Evolutionary conservation across 30 jellyfish, hydroid and myxozoan species (phyloP).

Genomic region (Turritopsis dohrnii): DNA sequence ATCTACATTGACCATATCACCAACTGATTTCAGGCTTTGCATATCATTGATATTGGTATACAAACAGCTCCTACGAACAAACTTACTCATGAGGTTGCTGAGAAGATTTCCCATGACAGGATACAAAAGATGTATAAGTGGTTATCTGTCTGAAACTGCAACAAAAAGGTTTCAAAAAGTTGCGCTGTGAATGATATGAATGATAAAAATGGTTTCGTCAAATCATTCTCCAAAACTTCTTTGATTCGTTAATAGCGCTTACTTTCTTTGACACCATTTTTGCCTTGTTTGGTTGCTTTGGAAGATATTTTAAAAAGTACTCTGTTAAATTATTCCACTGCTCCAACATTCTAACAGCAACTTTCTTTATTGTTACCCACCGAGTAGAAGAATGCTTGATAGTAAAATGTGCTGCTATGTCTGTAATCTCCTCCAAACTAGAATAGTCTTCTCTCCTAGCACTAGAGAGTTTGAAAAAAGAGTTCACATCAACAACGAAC

Average conservation of each 20-base stretch:
- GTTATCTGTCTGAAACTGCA: neutral
- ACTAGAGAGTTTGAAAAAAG: too few species aligned
- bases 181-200: neutral
- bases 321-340: too few species aligned
- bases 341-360: too few species aligned
- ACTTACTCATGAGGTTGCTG: neutral
- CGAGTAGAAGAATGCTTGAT: too few species aligned
- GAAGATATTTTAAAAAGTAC: too few species aligned
- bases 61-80: constrained; percentile 5
- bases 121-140: too few species aligned
- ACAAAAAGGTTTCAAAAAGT: neutral
- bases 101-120: neutral
- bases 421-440: too few species aligned
- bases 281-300: constrained; percentile 6
- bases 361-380: too few species aligned
- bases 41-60: neutral
- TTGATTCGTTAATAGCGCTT: neutral
- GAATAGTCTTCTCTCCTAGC: too few species aligned
- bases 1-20: constrained; percentile 7
- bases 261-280: neutral
- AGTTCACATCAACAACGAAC: too few species aligned
- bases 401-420: too few species aligned
- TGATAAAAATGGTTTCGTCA: constrained; percentile 4
- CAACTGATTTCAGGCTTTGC: neutral
- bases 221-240: neutral